Percentiles rank a stretch among this genome's conserved stretches.
These are phyloP conservation scores for Pandion haliaetus DNA, from an alignment of 2,113 vertebrate genomes.

Conservation along the genomic window DNA sequence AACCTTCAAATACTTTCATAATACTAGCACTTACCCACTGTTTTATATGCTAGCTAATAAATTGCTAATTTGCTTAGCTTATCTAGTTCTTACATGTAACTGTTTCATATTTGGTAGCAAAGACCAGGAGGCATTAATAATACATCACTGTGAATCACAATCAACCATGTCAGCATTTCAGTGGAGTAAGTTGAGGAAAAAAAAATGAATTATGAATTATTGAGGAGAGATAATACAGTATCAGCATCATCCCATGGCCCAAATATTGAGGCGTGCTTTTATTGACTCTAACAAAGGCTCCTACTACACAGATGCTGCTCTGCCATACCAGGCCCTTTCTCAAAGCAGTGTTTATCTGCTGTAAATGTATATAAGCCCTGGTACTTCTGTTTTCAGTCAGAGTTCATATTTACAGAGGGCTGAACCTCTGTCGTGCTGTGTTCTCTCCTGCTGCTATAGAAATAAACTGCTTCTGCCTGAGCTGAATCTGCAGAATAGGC, in stretches of 20 bases:
- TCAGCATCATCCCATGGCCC: not conserved
- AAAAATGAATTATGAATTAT: not conserved
- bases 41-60: not conserved
- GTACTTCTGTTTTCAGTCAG: not conserved
- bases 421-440: not conserved
- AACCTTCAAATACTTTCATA: not conserved
- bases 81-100: not conserved
- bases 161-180: not conserved
- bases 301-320: not conserved
- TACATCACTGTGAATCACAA: not conserved
- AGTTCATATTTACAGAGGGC: not conserved
- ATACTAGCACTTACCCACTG: not conserved
- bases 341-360: not conserved
- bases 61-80: not conserved
- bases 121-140: not conserved
- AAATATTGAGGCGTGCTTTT: not conserved
- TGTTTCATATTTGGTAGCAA: not conserved
- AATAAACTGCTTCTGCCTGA: not conserved
- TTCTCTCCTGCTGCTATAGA: not conserved
- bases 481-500: not conserved
- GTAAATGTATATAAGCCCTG: not conserved
- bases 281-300: not conserved
- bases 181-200: not conserved
- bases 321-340: not conserved
- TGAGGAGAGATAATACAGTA: not conserved